Evolutionary conservation across 2,797 vertebrate species (phyloP).

Genomic region (Myoxocephalus aenaeus): DNA sequence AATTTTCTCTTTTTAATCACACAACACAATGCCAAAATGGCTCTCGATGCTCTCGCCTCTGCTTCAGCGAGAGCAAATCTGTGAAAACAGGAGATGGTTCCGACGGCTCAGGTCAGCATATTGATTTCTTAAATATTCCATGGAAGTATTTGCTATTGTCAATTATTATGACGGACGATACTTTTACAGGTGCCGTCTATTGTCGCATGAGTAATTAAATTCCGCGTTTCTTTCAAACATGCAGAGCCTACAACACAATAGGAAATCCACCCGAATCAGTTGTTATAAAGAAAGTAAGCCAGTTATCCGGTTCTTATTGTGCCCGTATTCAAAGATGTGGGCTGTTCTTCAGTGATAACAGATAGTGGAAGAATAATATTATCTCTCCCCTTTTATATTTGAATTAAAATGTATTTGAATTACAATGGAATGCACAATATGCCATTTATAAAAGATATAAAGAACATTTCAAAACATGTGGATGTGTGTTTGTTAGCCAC

Average conservation of each 20-base stretch:
- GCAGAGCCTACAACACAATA: slow-evolving; percentile 48
- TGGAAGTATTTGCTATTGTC: slow-evolving; percentile 34
- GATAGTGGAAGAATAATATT: slow-evolving; percentile 64
- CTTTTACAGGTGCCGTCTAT: slow-evolving; percentile 44
- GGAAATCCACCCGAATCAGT: slow-evolving; percentile 54
- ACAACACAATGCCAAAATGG: not conserved
- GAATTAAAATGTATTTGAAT: slow-evolving; percentile 68
- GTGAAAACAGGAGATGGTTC: slow-evolving; percentile 21
- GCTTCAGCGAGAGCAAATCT: slow-evolving; percentile 30
- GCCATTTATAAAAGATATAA: slow-evolving; percentile 46
- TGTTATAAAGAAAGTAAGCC: slow-evolving; percentile 59
- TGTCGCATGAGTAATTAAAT: slow-evolving; percentile 56
- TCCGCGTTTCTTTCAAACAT: slow-evolving; percentile 43
- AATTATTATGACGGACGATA: not conserved
- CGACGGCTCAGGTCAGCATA: not conserved
- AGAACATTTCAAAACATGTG: slow-evolving; percentile 51
- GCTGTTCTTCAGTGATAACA: slow-evolving; percentile 77
- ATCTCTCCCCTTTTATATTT: slow-evolving; percentile 54
- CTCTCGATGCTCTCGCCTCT: not conserved
- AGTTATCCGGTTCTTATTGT: slow-evolving; percentile 65
- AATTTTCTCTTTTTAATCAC: slow-evolving; percentile 2
- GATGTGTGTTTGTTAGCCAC: slow-evolving; percentile 47
- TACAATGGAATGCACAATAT: slow-evolving; percentile 59
- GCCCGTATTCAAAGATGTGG: slow-evolving; percentile 68
- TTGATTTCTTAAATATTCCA: slow-evolving; percentile 19